These are phyloP conservation scores for Fulmarus glacialis DNA, from an alignment of 2,113 vertebrate species.

Conservation along the genomic window DNA sequence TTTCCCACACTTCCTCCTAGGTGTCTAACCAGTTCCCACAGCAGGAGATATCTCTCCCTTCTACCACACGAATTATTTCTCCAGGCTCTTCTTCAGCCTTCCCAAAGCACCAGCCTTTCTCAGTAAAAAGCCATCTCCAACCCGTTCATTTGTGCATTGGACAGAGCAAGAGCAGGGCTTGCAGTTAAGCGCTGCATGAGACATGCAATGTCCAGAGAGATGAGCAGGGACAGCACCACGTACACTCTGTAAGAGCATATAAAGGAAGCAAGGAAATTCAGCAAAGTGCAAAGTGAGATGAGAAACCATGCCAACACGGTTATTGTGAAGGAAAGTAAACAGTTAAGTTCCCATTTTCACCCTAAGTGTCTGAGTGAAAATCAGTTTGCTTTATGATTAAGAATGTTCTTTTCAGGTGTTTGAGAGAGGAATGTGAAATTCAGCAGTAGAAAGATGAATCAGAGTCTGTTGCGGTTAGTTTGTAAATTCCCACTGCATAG, in stretches of 20 bases:
- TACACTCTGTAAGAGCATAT: background rate
- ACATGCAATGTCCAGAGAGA: background rate
- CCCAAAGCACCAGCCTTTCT: background rate
- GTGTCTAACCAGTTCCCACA: background rate
- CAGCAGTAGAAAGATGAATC: constrained; percentile 64
- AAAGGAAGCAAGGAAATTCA: background rate
- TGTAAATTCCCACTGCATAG: constrained; percentile 58
- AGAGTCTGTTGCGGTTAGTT: constrained; percentile 57
- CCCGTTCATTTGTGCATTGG: background rate
- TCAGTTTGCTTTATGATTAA: constrained; percentile 19
- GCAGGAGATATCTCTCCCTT: background rate
- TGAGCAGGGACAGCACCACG: background rate
- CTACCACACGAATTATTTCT: background rate
- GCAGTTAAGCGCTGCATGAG: background rate
- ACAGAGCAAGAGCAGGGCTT: background rate
- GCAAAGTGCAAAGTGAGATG: background rate
- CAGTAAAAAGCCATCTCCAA: background rate
- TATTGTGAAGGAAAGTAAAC: constrained; percentile 1
- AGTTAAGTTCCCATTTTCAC: background rate
- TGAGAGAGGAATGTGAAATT: constrained; percentile 39
- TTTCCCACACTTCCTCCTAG: background rate
- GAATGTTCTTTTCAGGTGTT: constrained; percentile 67
- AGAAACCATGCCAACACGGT: background rate
- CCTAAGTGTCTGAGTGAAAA: background rate
- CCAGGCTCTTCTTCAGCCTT: background rate